Evolutionary conservation across 1,140 invertebrate species (phyloP), one percentile per base, ranked within the genome.

Genomic region (Pristionchus pacificus): DNA sequence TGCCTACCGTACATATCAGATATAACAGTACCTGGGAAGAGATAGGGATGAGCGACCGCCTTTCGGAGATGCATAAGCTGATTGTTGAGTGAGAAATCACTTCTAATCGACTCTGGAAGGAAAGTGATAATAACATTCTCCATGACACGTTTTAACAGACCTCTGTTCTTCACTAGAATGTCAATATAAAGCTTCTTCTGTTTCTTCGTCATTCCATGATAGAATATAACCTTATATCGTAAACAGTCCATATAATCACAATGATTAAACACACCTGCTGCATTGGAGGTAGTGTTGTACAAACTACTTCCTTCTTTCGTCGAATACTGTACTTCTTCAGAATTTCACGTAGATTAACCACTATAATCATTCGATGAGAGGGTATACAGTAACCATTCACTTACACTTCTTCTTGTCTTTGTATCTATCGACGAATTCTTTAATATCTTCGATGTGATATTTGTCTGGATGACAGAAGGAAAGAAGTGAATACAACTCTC

Each of bases 121-220:
- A 25, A 27, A 60, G 1, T 13, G 32, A 61, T 15, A 1, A 15
- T 3, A 29, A 29, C 29, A 24, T 15, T 24, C 24, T 13, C 27
- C 2, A 65, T 66, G 25, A 14, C 25, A 13, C 29, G 29, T 13
- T 24, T 57, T 57, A 68, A 68, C 14, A 66, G 3, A 33, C 67
- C 29, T 24, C 49, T 32, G 31, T 61, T 69, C 30, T 65, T 31
- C 28, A 0, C n/a, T 28, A 69, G 32, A 49, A 69, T 69, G 30
- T 31, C 28, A 15, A 31, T 60, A 49, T 69, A 69, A 27, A 69
- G 29, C 58, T 65, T 32, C 57, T 69, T 69, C 58, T 69, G 67
- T 0, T 27, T 31, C 0, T 65, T 57, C n/a, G 67, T 64, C 10
- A 69, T 13, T 3, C 60, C 58, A 57, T 61, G 58, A 27, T 69